Conservation (phyloP, 2,113 vertebrate genomes). For the Phyllostomus hastatus region DNA sequence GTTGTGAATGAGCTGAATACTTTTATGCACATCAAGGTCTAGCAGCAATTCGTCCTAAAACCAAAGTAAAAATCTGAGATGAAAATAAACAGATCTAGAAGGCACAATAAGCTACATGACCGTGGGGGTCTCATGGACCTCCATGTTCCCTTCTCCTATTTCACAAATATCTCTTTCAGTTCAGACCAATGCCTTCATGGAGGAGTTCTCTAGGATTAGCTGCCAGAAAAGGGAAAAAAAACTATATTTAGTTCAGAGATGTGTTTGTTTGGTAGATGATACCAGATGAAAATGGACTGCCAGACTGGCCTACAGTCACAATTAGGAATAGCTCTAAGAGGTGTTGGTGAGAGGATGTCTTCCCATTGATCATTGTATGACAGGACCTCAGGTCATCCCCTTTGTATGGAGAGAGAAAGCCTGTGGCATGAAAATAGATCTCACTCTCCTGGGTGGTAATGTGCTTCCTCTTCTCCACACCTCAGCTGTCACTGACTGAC, state of each 20-base stretch:
- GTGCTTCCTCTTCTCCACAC: background rate
- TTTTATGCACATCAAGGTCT: background rate
- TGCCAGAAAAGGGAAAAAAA: background rate
- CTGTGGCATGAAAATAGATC: background rate
- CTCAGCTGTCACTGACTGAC: background rate
- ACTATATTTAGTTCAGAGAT: background rate
- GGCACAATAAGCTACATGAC: background rate
- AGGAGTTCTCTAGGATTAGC: background rate
- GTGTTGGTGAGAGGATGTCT: background rate
- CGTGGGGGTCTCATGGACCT: background rate
- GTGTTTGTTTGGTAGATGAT: background rate
- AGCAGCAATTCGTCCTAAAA: background rate
- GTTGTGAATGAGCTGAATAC: background rate
- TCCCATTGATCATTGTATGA: background rate
- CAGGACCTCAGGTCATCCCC: background rate
- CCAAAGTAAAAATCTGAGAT: background rate
- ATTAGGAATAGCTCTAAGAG: background rate
- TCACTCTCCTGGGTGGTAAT: background rate
- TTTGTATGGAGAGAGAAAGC: background rate
- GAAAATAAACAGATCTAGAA: background rate
- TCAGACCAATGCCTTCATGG: background rate
- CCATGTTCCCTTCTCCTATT: background rate
- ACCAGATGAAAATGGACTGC: background rate
- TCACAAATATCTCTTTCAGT: background rate
- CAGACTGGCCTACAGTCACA: background rate